phyloP scores from a whole-genome alignment of 1,140 invertebrate species.

The Oryctes rhinoceros region DNA sequence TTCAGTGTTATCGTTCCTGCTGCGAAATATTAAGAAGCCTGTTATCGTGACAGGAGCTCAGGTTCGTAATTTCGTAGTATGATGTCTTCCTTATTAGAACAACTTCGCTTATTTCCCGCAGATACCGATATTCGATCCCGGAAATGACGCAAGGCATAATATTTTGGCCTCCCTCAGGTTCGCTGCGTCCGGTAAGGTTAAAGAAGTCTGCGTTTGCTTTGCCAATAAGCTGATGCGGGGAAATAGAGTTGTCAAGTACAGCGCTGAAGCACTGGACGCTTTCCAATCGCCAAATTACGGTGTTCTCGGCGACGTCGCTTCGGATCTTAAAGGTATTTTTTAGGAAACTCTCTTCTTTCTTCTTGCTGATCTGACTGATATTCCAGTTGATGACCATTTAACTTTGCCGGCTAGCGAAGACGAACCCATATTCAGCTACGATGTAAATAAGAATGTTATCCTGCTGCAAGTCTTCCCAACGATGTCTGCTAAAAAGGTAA shows the following conservation, averaged over 20 bases:
- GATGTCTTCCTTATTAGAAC: not conserved
- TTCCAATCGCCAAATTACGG: constrained; percentile 91
- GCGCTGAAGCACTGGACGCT: constrained; percentile 82
- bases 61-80: constrained; percentile 59
- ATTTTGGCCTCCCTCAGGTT: constrained; percentile 90
- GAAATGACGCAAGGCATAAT: constrained; percentile 93
- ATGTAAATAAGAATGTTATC: constrained; percentile 48
- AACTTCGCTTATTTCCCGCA: not conserved
- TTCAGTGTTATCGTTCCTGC: constrained; percentile 94
- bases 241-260: constrained; percentile 88
- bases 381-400: no score
- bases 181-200: constrained; percentile 90
- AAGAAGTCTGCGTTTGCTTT: constrained; percentile 94
- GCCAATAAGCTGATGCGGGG: constrained; percentile 89
- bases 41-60: constrained; percentile 95
- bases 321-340: constrained; percentile 70
- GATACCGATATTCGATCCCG: constrained; percentile 73
- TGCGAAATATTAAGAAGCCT: constrained; percentile 93
- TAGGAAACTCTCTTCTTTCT: no score
- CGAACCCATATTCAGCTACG: not conserved
- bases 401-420: no score
- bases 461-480: constrained; percentile 53
- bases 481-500: constrained; percentile 53
- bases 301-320: constrained; percentile 83
- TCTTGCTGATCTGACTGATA: no score